These are phyloP conservation scores for Motacilla tschutschensis DNA, from an alignment of 2,113 vertebrate species.

Conservation along the genomic window DNA sequence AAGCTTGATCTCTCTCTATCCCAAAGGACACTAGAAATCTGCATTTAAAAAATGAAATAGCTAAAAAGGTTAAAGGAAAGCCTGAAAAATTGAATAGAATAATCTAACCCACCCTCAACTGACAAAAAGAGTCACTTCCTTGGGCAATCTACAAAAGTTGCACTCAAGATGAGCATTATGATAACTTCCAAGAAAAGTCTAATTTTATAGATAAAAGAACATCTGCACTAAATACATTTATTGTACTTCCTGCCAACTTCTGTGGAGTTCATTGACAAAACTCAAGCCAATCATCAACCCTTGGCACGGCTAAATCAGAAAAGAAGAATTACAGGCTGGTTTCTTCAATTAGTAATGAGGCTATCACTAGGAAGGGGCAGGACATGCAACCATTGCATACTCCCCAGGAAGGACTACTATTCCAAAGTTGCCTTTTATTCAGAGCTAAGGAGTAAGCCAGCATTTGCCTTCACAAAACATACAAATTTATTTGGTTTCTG, in stretches of 20 bases:
- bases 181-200: not conserved
- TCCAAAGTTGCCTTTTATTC: not conserved
- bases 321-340: not conserved
- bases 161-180: not conserved
- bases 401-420: not conserved
- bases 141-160: not conserved
- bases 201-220: not conserved
- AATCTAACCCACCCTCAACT: not conserved
- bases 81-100: not conserved
- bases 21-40: constrained; percentile 90
- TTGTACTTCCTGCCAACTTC: not conserved
- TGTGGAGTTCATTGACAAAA: not conserved
- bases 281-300: not conserved
- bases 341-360: not conserved
- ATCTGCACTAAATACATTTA: not conserved
- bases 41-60: not conserved
- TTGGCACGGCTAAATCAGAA: not conserved
- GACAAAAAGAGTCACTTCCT: not conserved
- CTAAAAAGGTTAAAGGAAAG: not conserved
- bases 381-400: not conserved
- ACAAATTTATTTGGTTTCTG: not conserved
- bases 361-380: not conserved
- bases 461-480: not conserved
- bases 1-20: constrained; percentile 74
- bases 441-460: not conserved